phyloP scores from a whole-genome alignment of 2,888 invertebrate species.

The Drosophila anceps region DNA sequence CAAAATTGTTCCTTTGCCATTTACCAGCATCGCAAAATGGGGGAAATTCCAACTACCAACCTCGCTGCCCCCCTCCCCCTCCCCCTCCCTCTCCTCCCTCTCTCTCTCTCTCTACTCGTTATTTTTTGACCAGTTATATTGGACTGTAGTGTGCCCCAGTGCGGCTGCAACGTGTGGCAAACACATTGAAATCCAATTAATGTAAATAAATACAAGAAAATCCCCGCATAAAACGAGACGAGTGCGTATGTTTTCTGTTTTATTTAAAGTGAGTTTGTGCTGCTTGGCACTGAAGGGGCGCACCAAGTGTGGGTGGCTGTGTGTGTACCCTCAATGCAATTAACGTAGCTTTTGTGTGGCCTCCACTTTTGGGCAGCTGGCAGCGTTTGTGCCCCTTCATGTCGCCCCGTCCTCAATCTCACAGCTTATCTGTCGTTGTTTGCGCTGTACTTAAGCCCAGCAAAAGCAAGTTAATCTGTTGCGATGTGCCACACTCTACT shows the following conservation, averaged over 20 bases:
- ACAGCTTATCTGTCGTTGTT: conserved; percentile 39
- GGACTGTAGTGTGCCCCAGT: conserved; percentile 5
- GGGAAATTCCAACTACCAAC: not conserved
- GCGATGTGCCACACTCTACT: conserved; percentile 44
- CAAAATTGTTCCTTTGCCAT: conserved; percentile 38
- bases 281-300: conserved; percentile 5
- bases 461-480: conserved; percentile 77
- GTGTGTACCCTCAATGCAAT: conserved; percentile 70
- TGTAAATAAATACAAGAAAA: conserved; percentile 76
- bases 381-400: conserved; percentile 7
- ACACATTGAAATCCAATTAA: conserved; percentile 76
- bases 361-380: conserved; percentile 56
- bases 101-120: not conserved
- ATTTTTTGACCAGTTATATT: conserved; percentile 21
- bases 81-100: not conserved
- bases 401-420: conserved; percentile 20
- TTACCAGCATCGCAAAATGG: conserved; percentile 2
- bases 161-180: conserved; percentile 47
- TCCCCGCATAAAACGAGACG: conserved; percentile 53
- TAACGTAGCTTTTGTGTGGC: conserved; percentile 74
- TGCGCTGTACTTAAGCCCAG: conserved; percentile 65
- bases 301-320: conserved; percentile 2
- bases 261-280: conserved; percentile 61
- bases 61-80: not conserved
- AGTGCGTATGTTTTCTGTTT: conserved; percentile 58